Base-by-base conservation (phyloP, 1,140 invertebrate genomes). In the Eupeodes corollae region DNA sequence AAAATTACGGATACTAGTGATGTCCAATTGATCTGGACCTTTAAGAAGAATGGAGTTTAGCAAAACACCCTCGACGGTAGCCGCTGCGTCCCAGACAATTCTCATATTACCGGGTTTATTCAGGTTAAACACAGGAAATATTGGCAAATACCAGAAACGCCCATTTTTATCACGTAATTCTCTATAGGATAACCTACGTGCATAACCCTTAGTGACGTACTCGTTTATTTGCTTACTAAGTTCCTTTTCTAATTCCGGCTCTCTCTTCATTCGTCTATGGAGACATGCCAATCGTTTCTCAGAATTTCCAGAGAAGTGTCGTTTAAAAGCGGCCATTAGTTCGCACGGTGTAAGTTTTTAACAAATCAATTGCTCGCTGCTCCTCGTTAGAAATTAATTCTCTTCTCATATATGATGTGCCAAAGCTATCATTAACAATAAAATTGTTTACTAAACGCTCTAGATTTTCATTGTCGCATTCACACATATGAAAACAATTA, bases 61-160 rank as follows among this genome's bases (percentile, higher is more conserved):
- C 12, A 34, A 48, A 0, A 46, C 14, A 11, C 54, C 56, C 21
- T 50, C 30, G 6, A 39, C 30, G 51, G 33, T 43, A 42, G 33
- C 54, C 15, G 56, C 56, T 10, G 48, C 54, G 46, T 61, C 56
- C 35, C 52, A 52, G 2, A 59, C 56, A 12, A 61, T 3, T 8
- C 59, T 12, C 6, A 57, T 10, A 32, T 59, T 59, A 2, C 40
- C 39, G 2, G 55, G 48, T 50, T 58, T 60, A 32, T 49, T 55
- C 11, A 51, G 44, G 32, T 60, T 54, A 3, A 32, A 15, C 0
- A 59, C 56, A 1, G 42, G 51, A 38, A 61, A 61, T 32, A 61
- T 58, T 12, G 58, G 54, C 13, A 61, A 42, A 42, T 60, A 59
- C 58, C 58, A 63, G 34, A 15, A 14, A 3, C 41, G 18, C n/a